These are phyloP conservation scores for Melanocharis versteri DNA, from an alignment of 2,113 vertebrate species.

Conservation along the genomic window DNA sequence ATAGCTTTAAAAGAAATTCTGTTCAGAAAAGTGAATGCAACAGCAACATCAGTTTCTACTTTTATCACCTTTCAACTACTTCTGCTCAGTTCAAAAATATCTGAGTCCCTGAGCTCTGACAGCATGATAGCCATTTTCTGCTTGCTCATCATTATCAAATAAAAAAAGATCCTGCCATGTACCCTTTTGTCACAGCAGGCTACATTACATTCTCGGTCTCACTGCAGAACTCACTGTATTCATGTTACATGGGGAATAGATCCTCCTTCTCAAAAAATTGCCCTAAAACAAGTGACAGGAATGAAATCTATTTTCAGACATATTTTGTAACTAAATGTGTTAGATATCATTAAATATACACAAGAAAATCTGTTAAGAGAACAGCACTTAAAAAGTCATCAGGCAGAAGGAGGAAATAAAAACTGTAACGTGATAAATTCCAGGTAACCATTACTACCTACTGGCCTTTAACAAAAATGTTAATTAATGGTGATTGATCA, in stretches of 20 bases:
- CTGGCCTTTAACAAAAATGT: not conserved
- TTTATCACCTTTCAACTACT: not conserved
- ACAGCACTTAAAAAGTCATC: not conserved
- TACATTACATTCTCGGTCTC: not conserved
- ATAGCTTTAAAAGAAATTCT: not conserved
- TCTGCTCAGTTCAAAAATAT: not conserved
- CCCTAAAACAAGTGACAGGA: not conserved
- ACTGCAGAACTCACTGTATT: not conserved
- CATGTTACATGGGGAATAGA: not conserved
- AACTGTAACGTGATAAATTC: not conserved
- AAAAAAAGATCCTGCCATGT: not conserved
- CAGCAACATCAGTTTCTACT: not conserved
- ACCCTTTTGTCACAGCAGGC: not conserved
- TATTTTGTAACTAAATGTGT: not conserved
- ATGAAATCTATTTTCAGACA: not conserved
- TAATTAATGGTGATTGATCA: not conserved
- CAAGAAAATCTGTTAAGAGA: not conserved
- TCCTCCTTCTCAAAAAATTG: not conserved
- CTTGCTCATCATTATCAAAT: not conserved
- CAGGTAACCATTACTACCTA: not conserved
- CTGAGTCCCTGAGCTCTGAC: not conserved
- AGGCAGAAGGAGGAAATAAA: not conserved
- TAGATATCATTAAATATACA: not conserved
- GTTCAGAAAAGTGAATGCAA: not conserved
- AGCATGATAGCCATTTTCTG: not conserved